phyloP scores from a whole-genome alignment of 1,140 invertebrate species.

The Artemia franciscana region DNA sequence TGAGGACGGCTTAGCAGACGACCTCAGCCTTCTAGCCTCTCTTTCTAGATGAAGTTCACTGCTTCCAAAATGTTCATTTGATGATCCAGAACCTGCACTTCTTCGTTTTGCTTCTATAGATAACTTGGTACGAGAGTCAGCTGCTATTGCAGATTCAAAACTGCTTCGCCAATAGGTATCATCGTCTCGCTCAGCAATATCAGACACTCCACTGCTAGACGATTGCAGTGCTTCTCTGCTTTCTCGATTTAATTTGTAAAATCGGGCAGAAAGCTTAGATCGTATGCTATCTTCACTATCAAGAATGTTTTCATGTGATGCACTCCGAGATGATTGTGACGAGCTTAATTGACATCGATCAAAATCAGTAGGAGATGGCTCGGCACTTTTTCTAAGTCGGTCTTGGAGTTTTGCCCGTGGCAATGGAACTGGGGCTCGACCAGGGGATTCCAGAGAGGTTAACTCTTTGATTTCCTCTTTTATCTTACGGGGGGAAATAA shows the following conservation, averaged over 20 bases:
- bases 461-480: conserved; percentile 13
- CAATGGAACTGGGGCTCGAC: neutral
- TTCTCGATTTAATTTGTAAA: conserved; percentile 8
- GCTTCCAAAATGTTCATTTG: conserved; percentile 12
- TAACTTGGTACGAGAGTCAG: conserved; percentile 50
- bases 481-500: neutral
- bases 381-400: conserved; percentile 11
- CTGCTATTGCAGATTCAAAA: conserved; percentile 62
- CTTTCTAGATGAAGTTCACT: conserved; percentile 9
- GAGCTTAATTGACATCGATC: neutral
- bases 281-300: neutral
- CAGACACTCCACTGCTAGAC: conserved; percentile 23
- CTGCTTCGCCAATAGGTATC: conserved; percentile 73
- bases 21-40: conserved; percentile 4
- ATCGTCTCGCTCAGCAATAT: conserved; percentile 38
- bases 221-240: conserved; percentile 14
- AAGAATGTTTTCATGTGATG: neutral
- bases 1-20: conserved; percentile 6
- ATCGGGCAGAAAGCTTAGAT: neutral
- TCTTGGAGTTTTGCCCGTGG: conserved; percentile 27
- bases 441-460: conserved; percentile 12
- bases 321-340: neutral
- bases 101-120: conserved; percentile 42
- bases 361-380: neutral
- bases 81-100: conserved; percentile 17